Evolutionary conservation across 2,888 invertebrate species (phyloP), one percentile per base, ranked within the genome.

Genomic region (Orthosia cruda): DNA sequence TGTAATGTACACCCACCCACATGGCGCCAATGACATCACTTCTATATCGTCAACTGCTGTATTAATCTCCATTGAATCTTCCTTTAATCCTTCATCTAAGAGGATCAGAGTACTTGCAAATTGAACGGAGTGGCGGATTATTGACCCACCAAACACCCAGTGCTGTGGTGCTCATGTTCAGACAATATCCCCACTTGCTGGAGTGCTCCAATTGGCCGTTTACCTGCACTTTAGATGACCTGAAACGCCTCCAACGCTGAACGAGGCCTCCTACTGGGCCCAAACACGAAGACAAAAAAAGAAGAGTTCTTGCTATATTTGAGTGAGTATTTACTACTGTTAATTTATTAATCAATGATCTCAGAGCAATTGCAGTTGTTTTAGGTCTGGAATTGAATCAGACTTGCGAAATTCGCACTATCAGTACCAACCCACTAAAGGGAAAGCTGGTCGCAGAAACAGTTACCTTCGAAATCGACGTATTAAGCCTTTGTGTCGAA

Each of bases 401-500:
- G 50, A 40, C 57, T 76, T 80, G 77, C 65, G 63, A 80, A 85
- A 85, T 80, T 74, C 57, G 23, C 32, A 65, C 50, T 68, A 75
- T 65, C 47, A 62, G 26, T 76, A 71, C 59, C 65, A 67, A 55
- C 72, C 74, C 61, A 74, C 77, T 52, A 64, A 86, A 81, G 80
- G 81, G 88, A 88, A 88, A 87, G 87, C 74, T 74, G 70, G 23
- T 72, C 32, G 64, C 66, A 32, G 63, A 65, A 81, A 84, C 73
- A 54, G 72, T 77, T 65, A 74, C 71, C 77, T 73, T 84, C 72
- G 58, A 73, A 70, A 70, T 47, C 58, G 58, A 78, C 72, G 77
- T 71, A 64, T 58, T 50, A 74, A 58, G 64, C 55, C 67, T 77
- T 78, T 75, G 64, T 74, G 13, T 57, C 26, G 45, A 71, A 69